These are phyloP conservation scores for Prunella strophiata DNA, from an alignment of 2,797 vertebrate species.

Conservation along the genomic window DNA sequence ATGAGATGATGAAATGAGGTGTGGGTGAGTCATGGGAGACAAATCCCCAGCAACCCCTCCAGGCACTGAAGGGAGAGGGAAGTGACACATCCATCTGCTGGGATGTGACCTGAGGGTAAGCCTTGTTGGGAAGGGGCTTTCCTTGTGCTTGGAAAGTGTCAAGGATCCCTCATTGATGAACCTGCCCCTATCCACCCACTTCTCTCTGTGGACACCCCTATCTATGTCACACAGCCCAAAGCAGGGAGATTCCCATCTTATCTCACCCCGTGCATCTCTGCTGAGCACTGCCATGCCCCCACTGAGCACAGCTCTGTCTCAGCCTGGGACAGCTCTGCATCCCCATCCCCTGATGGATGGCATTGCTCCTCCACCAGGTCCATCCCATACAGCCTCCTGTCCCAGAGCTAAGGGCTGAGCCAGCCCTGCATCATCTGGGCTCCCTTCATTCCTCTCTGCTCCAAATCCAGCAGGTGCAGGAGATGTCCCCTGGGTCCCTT, in stretches of 20 bases:
- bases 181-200: too few relatives aligned
- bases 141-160: fast-evolving
- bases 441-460: neutral
- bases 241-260: neutral
- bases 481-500: neutral
- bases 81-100: neutral
- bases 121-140: fast-evolving
- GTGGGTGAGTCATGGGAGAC: neutral
- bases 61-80: too few relatives aligned
- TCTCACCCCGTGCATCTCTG: neutral
- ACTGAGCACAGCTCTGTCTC: neutral
- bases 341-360: fast-evolving
- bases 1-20: too few relatives aligned
- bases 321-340: neutral
- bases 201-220: neutral
- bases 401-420: neutral
- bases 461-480: neutral
- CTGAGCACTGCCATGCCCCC: neutral
- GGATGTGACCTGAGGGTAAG: fast-evolving
- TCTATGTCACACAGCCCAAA: neutral
- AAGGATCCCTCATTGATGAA: neutral
- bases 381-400: neutral
- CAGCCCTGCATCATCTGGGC: neutral
- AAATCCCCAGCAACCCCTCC: neutral
- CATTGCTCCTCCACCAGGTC: neutral